A percentile compares a stretch with the other conserved stretches of the same genome.
These are phyloP conservation scores for Enoplolaimus lenunculus DNA, from an alignment of 2,888 invertebrate genomes.

Conservation along the genomic window DNA sequence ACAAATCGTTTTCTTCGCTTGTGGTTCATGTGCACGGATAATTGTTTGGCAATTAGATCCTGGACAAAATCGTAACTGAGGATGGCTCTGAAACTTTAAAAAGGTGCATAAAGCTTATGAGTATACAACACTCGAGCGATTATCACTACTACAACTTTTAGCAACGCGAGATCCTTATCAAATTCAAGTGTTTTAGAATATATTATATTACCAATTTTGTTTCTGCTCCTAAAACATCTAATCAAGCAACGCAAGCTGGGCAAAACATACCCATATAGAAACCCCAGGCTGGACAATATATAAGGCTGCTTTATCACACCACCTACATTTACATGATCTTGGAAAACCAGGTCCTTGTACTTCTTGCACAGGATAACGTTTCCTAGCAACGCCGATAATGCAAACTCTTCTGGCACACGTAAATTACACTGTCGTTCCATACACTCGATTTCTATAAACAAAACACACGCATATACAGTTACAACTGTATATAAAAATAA, in stretches of 20 bases:
- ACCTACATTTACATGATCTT: constrained; percentile 72
- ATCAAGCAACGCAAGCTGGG: too few relatives aligned
- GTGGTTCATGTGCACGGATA: constrained; percentile 29
- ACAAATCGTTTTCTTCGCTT: constrained; percentile 15
- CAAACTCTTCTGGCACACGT: constrained; percentile 88
- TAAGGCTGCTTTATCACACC: too few relatives aligned
- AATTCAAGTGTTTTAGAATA: too few relatives aligned
- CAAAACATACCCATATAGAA: too few relatives aligned
- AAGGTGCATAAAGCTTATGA: too few relatives aligned
- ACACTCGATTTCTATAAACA: constrained; percentile 68
- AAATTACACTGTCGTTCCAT: constrained; percentile 90
- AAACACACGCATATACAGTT: background rate
- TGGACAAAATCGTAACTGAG: constrained; percentile 63
- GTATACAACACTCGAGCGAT: too few relatives aligned
- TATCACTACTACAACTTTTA: too few relatives aligned
- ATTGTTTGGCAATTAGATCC: constrained; percentile 85
- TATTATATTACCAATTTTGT: too few relatives aligned
- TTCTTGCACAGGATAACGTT: constrained; percentile 70
- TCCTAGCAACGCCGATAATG: constrained; percentile 64
- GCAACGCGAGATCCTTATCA: too few relatives aligned
- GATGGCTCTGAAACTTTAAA: constrained; percentile 40
- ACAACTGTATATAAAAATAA: background rate
- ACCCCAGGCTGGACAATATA: too few relatives aligned
- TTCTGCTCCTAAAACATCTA: too few relatives aligned
- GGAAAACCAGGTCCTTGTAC: constrained; percentile 87